These are phyloP conservation scores for Riparia riparia DNA, from an alignment of 2,113 vertebrate species.

Conservation along the genomic window DNA sequence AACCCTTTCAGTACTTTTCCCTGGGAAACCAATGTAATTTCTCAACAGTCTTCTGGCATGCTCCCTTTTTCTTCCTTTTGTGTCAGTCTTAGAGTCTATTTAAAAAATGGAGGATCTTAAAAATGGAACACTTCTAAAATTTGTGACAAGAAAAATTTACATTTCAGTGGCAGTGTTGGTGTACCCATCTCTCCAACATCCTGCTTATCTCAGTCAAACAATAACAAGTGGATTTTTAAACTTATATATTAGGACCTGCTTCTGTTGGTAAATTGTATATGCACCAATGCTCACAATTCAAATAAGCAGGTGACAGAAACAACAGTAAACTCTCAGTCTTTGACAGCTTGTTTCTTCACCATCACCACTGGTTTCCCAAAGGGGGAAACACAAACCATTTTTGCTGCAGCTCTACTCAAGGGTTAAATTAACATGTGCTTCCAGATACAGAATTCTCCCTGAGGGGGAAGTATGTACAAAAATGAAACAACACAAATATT, in stretches of 20 bases:
- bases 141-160: neutral
- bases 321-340: neutral
- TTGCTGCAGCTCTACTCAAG: conserved; percentile 15
- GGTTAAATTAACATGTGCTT: conserved; percentile 44
- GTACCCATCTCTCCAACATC: neutral
- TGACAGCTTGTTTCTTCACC: neutral
- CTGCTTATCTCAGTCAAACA: neutral
- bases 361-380: neutral
- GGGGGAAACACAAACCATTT: neutral
- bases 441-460: conserved; percentile 36
- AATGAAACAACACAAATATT: conserved; percentile 39
- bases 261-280: neutral
- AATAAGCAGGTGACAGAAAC: neutral
- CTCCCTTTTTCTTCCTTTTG: neutral
- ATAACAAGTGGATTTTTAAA: neutral
- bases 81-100: neutral
- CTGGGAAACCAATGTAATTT: neutral
- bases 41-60: neutral
- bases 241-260: neutral
- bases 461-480: conserved; percentile 43
- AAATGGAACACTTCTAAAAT: neutral
- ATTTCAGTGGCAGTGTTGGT: neutral
- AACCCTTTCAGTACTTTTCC: neutral
- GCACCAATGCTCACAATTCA: neutral
- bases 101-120: neutral